Evolutionary conservation across 2,113 vertebrate genomes (phyloP).

Genomic region (Aldabrachelys gigantea): DNA sequence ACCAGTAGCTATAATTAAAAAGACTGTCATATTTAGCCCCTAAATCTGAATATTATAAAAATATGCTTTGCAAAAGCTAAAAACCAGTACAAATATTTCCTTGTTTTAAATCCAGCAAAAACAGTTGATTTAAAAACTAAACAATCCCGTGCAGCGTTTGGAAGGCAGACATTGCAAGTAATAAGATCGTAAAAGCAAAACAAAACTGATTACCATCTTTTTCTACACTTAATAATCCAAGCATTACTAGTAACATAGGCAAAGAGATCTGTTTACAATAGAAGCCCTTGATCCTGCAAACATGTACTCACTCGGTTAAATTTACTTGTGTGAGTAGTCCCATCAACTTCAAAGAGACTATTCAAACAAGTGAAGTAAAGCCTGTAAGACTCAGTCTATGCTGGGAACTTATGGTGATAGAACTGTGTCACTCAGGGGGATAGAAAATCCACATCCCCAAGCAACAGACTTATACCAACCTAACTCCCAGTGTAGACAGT

Average conservation of each 20-base stretch:
- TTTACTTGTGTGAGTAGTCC: neutral
- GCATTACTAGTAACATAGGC: neutral
- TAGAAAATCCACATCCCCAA: neutral
- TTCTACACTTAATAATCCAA: neutral
- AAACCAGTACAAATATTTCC: neutral
- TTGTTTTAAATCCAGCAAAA: neutral
- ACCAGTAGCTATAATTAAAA: neutral
- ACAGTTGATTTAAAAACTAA: neutral
- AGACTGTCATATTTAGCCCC: neutral
- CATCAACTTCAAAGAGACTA: neutral
- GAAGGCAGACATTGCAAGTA: neutral
- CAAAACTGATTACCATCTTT: neutral
- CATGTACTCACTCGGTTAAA: neutral
- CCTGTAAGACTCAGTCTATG: neutral
- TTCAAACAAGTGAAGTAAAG: neutral
- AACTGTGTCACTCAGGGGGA: neutral
- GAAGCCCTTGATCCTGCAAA: neutral
- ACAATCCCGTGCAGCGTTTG: accelerated
- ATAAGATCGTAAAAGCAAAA: neutral
- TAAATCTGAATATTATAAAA: neutral
- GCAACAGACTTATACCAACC: neutral
- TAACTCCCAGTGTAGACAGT: neutral
- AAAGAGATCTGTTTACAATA: neutral
- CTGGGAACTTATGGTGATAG: neutral
- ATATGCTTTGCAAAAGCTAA: neutral